Evolutionary conservation across 2,113 vertebrate species (phyloP).

Genomic region (Trachemys scripta): DNA sequence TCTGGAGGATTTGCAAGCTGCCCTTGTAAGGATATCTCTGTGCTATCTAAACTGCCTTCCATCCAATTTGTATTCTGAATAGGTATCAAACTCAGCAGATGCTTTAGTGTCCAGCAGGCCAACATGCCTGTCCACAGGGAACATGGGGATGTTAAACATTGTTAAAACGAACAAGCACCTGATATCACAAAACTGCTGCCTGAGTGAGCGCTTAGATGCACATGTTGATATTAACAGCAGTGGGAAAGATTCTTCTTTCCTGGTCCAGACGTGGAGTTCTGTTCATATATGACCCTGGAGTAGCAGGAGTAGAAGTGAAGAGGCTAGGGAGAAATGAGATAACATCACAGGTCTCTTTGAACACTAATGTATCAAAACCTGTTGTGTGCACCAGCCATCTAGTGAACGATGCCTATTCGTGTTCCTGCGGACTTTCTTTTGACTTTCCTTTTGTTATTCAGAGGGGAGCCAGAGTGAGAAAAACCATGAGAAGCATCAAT

Average conservation of each 20-base stretch:
- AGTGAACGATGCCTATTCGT: constrained; percentile 19
- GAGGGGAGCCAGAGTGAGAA: not conserved
- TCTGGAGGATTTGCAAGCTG: not conserved
- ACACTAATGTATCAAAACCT: constrained; percentile 37
- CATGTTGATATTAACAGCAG: constrained; percentile 60
- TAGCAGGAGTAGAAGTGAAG: not conserved
- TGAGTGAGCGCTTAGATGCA: not conserved
- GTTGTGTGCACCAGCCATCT: not conserved
- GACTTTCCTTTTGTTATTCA: constrained; percentile 39
- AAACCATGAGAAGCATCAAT: not conserved
- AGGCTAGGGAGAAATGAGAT: not conserved
- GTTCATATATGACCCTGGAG: not conserved
- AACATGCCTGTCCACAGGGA: not conserved
- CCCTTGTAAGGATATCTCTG: not conserved
- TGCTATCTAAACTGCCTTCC: not conserved
- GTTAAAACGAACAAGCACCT: not conserved
- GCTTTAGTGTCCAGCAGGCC: not conserved
- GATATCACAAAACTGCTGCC: not conserved
- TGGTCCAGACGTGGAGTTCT: not conserved
- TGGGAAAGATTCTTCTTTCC: constrained; percentile 32
- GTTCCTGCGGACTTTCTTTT: constrained; percentile 17
- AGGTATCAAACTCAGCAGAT: not conserved
- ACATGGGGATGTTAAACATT: not conserved
- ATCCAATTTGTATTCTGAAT: not conserved
- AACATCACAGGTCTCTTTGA: not conserved